Base-by-base conservation (phyloP, 64 coral and sea anemone species). In the Hydrozoanthus tunicans region DNA sequence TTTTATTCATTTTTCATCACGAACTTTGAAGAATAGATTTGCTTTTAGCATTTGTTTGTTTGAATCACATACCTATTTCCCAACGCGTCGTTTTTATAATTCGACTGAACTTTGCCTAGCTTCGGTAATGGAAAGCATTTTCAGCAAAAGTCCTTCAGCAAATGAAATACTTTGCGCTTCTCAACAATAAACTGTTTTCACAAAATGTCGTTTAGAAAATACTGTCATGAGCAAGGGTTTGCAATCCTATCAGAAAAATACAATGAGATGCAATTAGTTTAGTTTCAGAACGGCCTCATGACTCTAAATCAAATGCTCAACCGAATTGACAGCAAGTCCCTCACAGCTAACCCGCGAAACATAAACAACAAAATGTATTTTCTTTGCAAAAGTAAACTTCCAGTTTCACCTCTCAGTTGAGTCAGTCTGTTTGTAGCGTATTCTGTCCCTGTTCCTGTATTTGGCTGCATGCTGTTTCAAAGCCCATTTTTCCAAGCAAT, bases 401-500 rank as follows among this genome's bases (percentile, higher is more conserved):
- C 77, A 79, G 77, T 79, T 79, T 79, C 32, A 79, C 56, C 77
- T 79, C 77, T 79, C 77, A 55, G 7, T 55, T 79, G 77, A 79
- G 77, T 79, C 77, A 58, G 77, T 79, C 77, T 79, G 77, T 79
- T 79, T 79, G 88, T 90, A 90, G 61, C 51, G 70, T 64, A 72
- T 61, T 76, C 58, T 62, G 74, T 90, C 88, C 15, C 70, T 90
- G 24, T 73, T 90, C 74, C 73, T 90, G 70, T 77, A 90, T 78
- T 90, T 90, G 32, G 71, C 52, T 27, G 73, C 88, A 60, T 72
- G 60, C 75, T 77, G 88, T 76, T 77, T 90, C 54, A 90, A 75
- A 56, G 86, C 86, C 86, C 86, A 90, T 90, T 74, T 77, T 15
- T 90, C 71, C 70, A 90, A 75, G 86, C 86, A 90, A 77, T 58